These are phyloP conservation scores for Tautogolabrus adspersus DNA, from an alignment of 2,113 vertebrate species.

Conservation along the genomic window DNA sequence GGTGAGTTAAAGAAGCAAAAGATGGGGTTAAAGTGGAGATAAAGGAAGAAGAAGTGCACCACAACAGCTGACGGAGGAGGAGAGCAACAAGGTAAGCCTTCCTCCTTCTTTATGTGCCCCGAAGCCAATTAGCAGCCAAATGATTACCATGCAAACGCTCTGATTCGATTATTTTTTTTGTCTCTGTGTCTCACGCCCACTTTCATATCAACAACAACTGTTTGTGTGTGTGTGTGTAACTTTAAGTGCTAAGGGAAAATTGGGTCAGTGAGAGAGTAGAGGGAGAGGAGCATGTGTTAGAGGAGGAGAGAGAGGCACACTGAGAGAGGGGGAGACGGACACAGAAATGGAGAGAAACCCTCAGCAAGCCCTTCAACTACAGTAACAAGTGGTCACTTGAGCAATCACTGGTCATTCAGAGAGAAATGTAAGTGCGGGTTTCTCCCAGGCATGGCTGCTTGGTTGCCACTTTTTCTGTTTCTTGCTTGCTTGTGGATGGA, in stretches of 20 bases:
- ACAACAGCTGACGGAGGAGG: conserved; percentile 41
- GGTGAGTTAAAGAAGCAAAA: conserved; percentile 29
- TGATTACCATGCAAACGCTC: conserved; percentile 39
- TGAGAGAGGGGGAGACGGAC: conserved; percentile 62
- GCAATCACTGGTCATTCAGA: conserved; percentile 77
- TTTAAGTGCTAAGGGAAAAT: conserved; percentile 72
- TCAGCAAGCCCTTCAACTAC: conserved; percentile 65
- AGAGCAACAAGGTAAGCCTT: conserved; percentile 64
- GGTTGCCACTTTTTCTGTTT: conserved; percentile 46
- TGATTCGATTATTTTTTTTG: conserved; percentile 25
- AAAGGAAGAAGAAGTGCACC: conserved; percentile 51
- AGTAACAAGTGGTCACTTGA: conserved; percentile 78
- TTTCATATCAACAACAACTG: conserved; percentile 48
- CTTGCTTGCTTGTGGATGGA: conserved; percentile 32
- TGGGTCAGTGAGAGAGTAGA: conserved; percentile 70
- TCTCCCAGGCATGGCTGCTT: conserved; percentile 66
- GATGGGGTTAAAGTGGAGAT: conserved; percentile 58
- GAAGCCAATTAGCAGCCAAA: conserved; percentile 41
- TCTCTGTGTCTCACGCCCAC: conserved; percentile 57
- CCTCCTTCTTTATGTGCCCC: conserved; percentile 49
- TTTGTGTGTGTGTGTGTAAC: conserved; percentile 67
- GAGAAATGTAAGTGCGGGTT: conserved; percentile 77
- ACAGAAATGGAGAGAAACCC: conserved; percentile 69
- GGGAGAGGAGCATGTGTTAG: conserved; percentile 53
- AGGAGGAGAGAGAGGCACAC: conserved; percentile 56